phyloP scores from a whole-genome alignment of 2,113 vertebrate genomes.

The Sander vitreus region DNA sequence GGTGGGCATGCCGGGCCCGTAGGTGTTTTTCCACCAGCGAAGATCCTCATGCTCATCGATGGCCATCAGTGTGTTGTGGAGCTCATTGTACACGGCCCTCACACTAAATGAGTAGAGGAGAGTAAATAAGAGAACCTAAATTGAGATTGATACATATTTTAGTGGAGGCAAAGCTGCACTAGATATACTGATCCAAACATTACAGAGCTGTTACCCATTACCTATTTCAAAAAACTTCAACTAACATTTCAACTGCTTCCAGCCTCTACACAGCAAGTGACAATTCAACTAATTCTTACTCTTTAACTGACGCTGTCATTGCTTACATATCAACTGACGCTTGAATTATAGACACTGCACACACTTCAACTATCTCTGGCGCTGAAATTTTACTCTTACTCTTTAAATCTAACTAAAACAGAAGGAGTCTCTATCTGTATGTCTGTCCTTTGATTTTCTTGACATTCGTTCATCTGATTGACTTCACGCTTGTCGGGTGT shows the following conservation, averaged over 20 bases:
- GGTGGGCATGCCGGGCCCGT: constrained; percentile 88
- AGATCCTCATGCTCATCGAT: constrained; percentile 87
- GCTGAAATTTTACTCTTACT: not conserved
- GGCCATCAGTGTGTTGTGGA: constrained; percentile 81
- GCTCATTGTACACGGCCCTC: constrained; percentile 79
- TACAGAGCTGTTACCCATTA: not conserved
- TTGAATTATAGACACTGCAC: not conserved
- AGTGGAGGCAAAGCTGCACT: not conserved
- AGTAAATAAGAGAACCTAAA: not conserved
- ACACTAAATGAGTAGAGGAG: constrained; percentile 52
- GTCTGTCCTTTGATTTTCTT: no score
- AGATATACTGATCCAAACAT: not conserved
- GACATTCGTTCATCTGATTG: no score
- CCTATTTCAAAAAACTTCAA: not conserved
- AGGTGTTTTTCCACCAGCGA: constrained; percentile 87
- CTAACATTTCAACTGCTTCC: not conserved
- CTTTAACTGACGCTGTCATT: no score
- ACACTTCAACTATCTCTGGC: not conserved
- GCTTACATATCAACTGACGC: not conserved
- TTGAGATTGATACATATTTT: not conserved
- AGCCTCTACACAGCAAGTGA: not conserved
- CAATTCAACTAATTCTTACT: not conserved
- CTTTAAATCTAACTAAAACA: not conserved
- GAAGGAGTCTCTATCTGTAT: no score
- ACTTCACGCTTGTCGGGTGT: no score